phyloP scores from a whole-genome alignment of 2,797 vertebrate genomes.

The Acanthurus leucopareius region DNA sequence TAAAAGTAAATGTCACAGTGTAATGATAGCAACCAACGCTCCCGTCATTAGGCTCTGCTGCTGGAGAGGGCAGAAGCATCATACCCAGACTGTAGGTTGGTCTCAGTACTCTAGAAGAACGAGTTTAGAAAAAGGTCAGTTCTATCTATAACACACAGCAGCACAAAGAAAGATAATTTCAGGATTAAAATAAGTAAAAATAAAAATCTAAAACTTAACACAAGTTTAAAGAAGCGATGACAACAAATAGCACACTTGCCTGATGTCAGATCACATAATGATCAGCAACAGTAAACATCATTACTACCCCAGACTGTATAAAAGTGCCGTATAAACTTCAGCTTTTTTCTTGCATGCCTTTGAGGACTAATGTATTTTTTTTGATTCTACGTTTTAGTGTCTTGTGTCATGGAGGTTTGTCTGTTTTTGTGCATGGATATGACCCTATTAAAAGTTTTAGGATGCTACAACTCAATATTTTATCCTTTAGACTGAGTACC shows the following conservation, averaged over 20 bases:
- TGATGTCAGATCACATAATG: neutral
- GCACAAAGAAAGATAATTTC: neutral
- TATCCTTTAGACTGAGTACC: too few relatives aligned
- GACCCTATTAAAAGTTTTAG: neutral
- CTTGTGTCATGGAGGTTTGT: neutral
- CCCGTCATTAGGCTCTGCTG: neutral
- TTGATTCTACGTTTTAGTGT: neutral
- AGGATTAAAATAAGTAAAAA: neutral
- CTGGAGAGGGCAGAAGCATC: neutral
- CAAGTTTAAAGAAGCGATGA: neutral
- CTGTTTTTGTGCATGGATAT: neutral
- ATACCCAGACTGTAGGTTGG: neutral
- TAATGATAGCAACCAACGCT: constrained; percentile 1
- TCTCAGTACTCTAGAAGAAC: neutral
- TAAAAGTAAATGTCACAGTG: constrained; percentile 1
- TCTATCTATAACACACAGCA: neutral
- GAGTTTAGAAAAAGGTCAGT: neutral
- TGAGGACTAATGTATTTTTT: neutral
- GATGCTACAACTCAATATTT: neutral
- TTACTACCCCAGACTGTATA: neutral
- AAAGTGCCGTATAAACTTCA: neutral
- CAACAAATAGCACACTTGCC: neutral
- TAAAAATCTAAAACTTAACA: neutral
- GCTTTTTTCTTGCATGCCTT: neutral
- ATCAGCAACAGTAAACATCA: neutral